Base-by-base conservation (phyloP, 2,113 vertebrate species). In the Pongo pygmaeus region DNA sequence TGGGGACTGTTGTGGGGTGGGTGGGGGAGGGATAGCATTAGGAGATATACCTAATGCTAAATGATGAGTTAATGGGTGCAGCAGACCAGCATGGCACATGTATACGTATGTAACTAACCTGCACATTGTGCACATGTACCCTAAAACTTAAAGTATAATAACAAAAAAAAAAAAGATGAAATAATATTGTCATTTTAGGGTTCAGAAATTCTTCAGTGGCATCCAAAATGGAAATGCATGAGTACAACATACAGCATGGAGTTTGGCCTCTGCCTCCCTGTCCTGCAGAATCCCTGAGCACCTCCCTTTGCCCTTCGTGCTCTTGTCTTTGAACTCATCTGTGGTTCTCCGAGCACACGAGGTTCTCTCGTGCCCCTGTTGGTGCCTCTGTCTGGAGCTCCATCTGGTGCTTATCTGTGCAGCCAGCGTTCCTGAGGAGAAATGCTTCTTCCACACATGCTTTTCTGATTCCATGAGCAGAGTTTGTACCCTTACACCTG, bases 331-430 rank as follows among this genome's bases (percentile, higher is more conserved):
- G 30, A 25, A 11, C 30, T 4, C 38, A 20, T 67, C 3, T 59
- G 61, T 12, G 22, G 20, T 57, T n/a, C 38, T 8, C 59, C 3
- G 32, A 27, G 22, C 5, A 38, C 27, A 20, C 10, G 5, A 5
- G 12, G 9, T 0, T 50, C 11, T 4, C 87, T 46, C 16, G 2
- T 6, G 2, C 11, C 64, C 35, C 6, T 1, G 1, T 8, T 10
- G 14, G 22, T 13, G n/a, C 7, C 4, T 9, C 30, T 55, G 1
- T 9, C 50, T 9, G 27, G 20, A 12, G 4, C 30, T 1, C 22
- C 7, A 2, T 55, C 75, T 67, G n/a, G 11, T 48, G 50, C 32
- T 46, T 5, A 35, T 43, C 9, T 55, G 30, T 35, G 40, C 75
- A 30, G 5, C 6, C 0, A 22, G 27, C 48, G 1, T 25, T 91